Conservation (phyloP, 2,113 vertebrate genomes). For the Craseonycteris thonglongyai region DNA sequence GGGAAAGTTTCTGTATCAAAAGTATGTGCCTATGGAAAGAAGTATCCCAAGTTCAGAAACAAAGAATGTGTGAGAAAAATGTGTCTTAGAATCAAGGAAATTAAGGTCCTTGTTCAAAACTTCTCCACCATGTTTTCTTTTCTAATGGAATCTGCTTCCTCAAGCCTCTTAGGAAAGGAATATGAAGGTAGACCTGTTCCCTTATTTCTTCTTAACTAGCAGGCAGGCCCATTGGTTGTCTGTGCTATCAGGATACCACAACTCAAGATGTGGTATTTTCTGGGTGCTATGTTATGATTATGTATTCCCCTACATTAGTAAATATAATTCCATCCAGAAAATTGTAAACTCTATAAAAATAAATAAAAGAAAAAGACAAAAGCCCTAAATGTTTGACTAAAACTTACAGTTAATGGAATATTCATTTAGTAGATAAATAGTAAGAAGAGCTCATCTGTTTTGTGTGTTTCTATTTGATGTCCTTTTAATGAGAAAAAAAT, state of each 20-base stretch:
- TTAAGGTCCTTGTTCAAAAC: background rate
- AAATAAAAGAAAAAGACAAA: background rate
- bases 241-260: background rate
- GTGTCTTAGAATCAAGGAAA: background rate
- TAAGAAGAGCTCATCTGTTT: conserved; percentile 10
- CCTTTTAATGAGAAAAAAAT: background rate
- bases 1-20: background rate
- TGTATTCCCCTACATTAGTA: background rate
- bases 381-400: background rate
- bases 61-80: background rate
- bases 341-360: background rate
- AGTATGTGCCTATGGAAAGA: background rate
- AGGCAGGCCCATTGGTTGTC: background rate
- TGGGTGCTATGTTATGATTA: background rate
- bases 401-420: conserved; percentile 18
- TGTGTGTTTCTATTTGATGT: background rate
- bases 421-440: background rate
- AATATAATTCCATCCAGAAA: background rate
- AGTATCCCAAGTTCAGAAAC: background rate
- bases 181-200: background rate
- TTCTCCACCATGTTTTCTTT: background rate
- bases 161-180: background rate
- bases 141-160: background rate
- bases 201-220: background rate
- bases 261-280: background rate